These are phyloP conservation scores for Melanaphis sacchari DNA, from an alignment of 1,140 invertebrate genomes.

Conservation along the genomic window DNA sequence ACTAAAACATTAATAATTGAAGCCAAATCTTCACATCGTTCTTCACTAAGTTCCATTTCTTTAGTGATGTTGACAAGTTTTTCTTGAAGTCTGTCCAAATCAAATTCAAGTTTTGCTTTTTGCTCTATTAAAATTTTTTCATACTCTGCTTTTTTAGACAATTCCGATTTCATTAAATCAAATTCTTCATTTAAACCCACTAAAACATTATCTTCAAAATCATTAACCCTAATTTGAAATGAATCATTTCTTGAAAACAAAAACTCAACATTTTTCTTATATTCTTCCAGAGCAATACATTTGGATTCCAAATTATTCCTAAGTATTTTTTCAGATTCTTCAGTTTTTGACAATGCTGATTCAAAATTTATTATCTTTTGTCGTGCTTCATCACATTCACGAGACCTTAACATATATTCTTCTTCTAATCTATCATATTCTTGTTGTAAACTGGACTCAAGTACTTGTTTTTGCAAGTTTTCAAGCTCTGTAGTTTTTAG, in stretches of 20 bases:
- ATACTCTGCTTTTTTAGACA: neutral
- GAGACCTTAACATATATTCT: conserved; percentile 29
- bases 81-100: conserved; percentile 19
- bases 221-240: conserved; percentile 39
- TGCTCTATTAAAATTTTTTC: conserved; percentile 18
- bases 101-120: conserved; percentile 13
- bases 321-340: conserved; percentile 30
- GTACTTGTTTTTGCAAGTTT: conserved; percentile 31
- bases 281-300: conserved; percentile 14
- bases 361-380: neutral
- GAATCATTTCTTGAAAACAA: conserved; percentile 49
- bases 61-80: neutral
- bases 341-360: neutral
- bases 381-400: conserved; percentile 9
- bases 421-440: conserved; percentile 46
- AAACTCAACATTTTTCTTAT: conserved; percentile 46
- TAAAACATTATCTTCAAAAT: conserved; percentile 55
- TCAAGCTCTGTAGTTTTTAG: conserved; percentile 10
- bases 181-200: conserved; percentile 47
- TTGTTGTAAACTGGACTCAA: conserved; percentile 14
- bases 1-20: conserved; percentile 32
- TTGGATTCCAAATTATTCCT: conserved; percentile 1
- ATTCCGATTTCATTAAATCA: conserved; percentile 51
- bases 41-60: conserved; percentile 27
- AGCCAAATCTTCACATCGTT: conserved; percentile 27